Evolutionary conservation across 2,113 vertebrate species (phyloP).

Genomic region (Conger conger): DNA sequence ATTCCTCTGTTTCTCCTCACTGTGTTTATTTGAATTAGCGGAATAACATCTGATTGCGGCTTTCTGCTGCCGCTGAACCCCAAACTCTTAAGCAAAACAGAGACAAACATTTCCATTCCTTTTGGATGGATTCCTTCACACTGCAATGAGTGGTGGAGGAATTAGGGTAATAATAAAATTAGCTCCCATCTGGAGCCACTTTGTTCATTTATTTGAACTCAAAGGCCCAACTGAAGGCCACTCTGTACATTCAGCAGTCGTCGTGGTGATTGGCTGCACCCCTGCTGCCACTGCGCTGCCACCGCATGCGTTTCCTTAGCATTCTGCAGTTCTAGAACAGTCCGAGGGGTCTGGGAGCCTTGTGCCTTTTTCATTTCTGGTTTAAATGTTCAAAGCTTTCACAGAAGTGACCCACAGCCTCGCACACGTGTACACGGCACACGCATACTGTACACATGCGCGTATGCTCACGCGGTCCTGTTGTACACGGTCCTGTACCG

Average conservation of each 20-base stretch:
- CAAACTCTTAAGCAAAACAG: constrained; percentile 32
- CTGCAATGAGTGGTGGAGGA: constrained; percentile 30
- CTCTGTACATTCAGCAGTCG: not conserved
- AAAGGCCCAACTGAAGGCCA: constrained; percentile 10
- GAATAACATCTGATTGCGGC: constrained; percentile 47
- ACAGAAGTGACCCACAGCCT: constrained; percentile 43
- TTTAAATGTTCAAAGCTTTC: constrained; percentile 55
- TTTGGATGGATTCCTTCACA: constrained; percentile 27
- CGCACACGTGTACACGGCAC: not conserved
- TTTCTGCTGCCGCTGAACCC: constrained; percentile 32
- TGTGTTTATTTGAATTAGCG: constrained; percentile 51
- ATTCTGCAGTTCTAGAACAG: not conserved
- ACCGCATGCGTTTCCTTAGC: constrained; percentile 51
- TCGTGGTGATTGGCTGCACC: no score
- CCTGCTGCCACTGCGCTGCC: not conserved
- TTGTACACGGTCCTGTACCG: no score
- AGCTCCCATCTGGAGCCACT: constrained; percentile 34
- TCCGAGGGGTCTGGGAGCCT: not conserved
- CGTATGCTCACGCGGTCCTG: no score
- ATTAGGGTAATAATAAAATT: constrained; percentile 21
- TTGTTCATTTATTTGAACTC: constrained; percentile 30
- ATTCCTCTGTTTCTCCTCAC: constrained; percentile 37
- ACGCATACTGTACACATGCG: not conserved
- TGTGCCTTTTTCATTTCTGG: not conserved
- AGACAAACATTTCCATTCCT: constrained; percentile 38